Evolutionary conservation across 2,888 invertebrate species (phyloP).

Genomic region (Rotaria magnacalcarata): DNA sequence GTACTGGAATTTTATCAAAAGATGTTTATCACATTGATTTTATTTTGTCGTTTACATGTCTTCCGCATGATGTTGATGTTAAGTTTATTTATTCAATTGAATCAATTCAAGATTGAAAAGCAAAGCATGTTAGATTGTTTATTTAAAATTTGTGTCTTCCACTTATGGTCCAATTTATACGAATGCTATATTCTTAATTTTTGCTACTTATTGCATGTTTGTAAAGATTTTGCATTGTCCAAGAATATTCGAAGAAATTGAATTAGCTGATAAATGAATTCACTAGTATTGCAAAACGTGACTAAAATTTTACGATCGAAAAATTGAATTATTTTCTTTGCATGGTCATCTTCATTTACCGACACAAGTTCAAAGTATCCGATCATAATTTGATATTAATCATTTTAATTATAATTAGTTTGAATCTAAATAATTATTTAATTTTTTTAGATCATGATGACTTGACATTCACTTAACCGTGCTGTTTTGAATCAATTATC

Average conservation of each 20-base stretch:
- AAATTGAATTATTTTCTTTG: neutral
- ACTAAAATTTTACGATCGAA: neutral
- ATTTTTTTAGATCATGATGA: neutral
- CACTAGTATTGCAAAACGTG: neutral
- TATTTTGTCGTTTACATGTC: neutral
- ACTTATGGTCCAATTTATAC: neutral
- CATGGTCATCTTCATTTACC: neutral
- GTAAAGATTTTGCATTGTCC: neutral
- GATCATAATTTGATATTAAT: neutral
- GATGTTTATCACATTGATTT: neutral
- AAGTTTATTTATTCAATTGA: neutral
- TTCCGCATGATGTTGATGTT: conserved; percentile 3
- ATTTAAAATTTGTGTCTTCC: neutral
- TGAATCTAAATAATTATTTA: neutral
- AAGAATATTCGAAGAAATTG: neutral
- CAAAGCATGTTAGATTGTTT: neutral
- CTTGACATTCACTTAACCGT: neutral
- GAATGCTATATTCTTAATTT: neutral
- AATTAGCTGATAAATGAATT: neutral
- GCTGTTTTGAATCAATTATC: neutral
- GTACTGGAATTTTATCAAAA: neutral
- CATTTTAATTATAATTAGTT: neutral
- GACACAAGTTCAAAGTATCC: neutral
- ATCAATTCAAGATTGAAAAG: conserved; percentile 1
- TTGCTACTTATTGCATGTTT: neutral